Evolutionary conservation across 2,113 vertebrate species (phyloP).

Genomic region (Acanthisitta chloris): DNA sequence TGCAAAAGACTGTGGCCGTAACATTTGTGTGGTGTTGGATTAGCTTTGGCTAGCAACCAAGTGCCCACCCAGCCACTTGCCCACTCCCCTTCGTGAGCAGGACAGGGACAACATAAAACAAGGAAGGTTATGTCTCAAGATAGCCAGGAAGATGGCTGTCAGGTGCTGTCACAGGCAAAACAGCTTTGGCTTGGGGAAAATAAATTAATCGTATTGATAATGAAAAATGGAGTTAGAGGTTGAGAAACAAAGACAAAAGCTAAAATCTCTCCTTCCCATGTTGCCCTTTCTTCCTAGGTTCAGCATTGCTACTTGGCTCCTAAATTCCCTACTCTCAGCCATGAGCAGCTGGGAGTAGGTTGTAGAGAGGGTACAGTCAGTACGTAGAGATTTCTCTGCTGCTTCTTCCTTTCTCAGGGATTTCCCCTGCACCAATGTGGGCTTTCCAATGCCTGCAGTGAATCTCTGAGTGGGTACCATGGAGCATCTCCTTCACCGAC

Average conservation of each 20-base stretch:
- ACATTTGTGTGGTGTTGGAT: accelerated
- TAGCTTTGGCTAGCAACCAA: neutral
- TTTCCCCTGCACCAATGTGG: accelerated
- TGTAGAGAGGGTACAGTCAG: neutral
- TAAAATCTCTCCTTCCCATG: neutral
- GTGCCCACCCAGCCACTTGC: neutral
- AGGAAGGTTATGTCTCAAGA: neutral
- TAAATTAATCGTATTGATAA: no score
- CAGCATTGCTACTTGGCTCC: neutral
- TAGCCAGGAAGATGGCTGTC: neutral
- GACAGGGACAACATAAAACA: neutral
- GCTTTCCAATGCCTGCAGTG: neutral
- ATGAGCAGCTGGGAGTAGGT: neutral
- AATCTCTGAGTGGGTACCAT: neutral
- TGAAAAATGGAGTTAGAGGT: neutral
- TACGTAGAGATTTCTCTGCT: neutral
- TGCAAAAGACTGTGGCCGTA: accelerated
- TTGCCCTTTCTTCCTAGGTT: neutral
- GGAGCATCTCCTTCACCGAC: neutral
- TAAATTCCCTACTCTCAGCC: neutral
- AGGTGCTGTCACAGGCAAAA: neutral
- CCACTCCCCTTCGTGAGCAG: accelerated
- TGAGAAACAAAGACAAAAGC: neutral
- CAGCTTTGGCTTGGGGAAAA: neutral
- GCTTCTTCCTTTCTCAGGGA: neutral